Conservation (phyloP, 1,140 invertebrate genomes). For the Aphaenogaster ashmeadi region DNA sequence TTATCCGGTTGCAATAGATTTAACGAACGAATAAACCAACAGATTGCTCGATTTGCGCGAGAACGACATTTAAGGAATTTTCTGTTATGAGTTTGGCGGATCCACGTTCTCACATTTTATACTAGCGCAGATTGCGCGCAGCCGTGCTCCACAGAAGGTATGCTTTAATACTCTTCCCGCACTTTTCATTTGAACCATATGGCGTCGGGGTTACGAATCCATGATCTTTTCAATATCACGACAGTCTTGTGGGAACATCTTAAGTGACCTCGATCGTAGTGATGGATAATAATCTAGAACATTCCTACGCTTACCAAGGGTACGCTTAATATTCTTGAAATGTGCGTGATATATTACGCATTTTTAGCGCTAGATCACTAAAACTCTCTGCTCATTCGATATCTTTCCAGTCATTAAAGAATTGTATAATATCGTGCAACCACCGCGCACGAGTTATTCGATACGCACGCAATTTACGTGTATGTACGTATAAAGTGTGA, state of each 20-base stretch:
- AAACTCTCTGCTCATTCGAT: neutral
- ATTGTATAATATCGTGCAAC: neutral
- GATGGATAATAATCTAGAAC: slow-evolving; percentile 52
- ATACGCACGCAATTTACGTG: slow-evolving; percentile 27
- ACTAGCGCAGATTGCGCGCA: slow-evolving; percentile 35
- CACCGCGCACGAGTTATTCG: slow-evolving; percentile 7
- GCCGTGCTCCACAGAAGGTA: slow-evolving; percentile 26
- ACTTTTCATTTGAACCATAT: slow-evolving; percentile 72
- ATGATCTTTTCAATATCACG: slow-evolving; percentile 70
- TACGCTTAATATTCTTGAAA: neutral
- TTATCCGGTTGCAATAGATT: neutral
- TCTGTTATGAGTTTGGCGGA: neutral
- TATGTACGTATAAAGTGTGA: slow-evolving; percentile 35
- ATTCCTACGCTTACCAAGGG: neutral
- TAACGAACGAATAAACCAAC: neutral
- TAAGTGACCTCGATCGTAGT: slow-evolving; percentile 31
- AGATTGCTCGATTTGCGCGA: neutral
- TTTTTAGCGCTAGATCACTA: neutral
- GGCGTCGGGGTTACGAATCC: slow-evolving; percentile 63
- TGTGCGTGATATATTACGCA: neutral
- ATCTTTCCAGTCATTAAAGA: neutral
- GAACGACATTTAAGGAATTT: slow-evolving; percentile 4
- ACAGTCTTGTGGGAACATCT: slow-evolving; percentile 51
- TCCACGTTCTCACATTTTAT: slow-evolving; percentile 38
- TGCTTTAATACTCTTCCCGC: slow-evolving; percentile 67